phyloP scores from a whole-genome alignment of 2,113 vertebrate genomes.

The Malurus elegans region DNA sequence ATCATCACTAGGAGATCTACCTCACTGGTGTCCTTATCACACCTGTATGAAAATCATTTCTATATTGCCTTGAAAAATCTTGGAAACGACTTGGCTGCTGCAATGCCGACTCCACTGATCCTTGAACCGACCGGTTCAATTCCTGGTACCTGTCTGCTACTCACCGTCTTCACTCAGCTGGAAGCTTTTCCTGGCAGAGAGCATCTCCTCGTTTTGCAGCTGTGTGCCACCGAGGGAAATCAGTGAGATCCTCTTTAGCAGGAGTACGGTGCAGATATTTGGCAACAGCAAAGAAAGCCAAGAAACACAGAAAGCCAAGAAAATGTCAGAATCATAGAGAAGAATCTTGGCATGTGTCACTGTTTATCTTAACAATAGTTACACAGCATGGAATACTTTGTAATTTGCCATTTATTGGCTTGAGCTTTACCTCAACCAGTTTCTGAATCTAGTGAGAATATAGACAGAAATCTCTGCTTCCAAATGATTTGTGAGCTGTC shows the following conservation, averaged over 20 bases:
- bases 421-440: not conserved
- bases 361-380: not conserved
- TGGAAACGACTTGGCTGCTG: fast-evolving
- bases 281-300: not conserved
- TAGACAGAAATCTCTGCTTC: not conserved
- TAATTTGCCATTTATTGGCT: not conserved
- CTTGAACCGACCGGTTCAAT: not conserved
- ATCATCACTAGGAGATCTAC: not conserved
- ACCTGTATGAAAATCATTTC: not conserved
- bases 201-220: not conserved
- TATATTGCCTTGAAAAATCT: not conserved
- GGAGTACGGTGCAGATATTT: not conserved
- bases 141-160: not conserved
- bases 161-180: not conserved
- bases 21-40: not conserved
- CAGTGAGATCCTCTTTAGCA: not conserved
- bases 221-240: fast-evolving
- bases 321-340: not conserved
- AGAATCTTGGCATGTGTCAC: not conserved
- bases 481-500: not conserved
- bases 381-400: not conserved
- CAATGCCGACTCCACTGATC: not conserved
- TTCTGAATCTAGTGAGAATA: not conserved
- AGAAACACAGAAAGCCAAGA: not conserved
- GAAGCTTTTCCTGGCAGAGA: not conserved